Conservation (phyloP, 2,113 vertebrate species). For the Lichenostomus cassidix region DNA sequence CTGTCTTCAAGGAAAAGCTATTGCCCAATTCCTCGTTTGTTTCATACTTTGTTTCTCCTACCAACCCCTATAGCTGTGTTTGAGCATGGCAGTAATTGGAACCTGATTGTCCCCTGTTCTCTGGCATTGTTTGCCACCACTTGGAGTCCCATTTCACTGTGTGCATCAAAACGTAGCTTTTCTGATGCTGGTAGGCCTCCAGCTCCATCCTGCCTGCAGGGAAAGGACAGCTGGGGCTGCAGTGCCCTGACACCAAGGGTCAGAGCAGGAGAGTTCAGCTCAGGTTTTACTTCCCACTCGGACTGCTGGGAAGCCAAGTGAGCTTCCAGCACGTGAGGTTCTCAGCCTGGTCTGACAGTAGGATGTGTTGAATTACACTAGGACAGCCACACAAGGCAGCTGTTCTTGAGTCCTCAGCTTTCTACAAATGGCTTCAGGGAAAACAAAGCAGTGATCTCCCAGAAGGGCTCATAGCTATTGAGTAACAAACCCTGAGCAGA, state of each 20-base stretch:
- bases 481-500: constrained; percentile 8
- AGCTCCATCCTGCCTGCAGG: not conserved
- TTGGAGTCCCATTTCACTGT: not conserved
- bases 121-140: not conserved
- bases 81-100: not conserved
- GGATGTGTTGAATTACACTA: not conserved
- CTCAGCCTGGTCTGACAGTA: not conserved
- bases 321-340: not conserved
- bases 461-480: not conserved
- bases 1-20: not conserved
- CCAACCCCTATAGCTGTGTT: not conserved
- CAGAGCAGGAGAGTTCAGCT: not conserved
- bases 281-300: not conserved
- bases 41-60: not conserved
- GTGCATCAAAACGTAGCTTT: not conserved
- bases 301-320: not conserved
- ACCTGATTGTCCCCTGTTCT: not conserved
- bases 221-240: not conserved
- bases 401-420: not conserved
- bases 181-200: not conserved
- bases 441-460: not conserved
- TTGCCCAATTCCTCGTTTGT: not conserved
- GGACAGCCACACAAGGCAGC: not conserved
- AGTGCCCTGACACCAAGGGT: not conserved
- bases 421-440: not conserved